phyloP scores from a whole-genome alignment of 2,888 invertebrate genomes.

The Ptychoptera albimana region DNA sequence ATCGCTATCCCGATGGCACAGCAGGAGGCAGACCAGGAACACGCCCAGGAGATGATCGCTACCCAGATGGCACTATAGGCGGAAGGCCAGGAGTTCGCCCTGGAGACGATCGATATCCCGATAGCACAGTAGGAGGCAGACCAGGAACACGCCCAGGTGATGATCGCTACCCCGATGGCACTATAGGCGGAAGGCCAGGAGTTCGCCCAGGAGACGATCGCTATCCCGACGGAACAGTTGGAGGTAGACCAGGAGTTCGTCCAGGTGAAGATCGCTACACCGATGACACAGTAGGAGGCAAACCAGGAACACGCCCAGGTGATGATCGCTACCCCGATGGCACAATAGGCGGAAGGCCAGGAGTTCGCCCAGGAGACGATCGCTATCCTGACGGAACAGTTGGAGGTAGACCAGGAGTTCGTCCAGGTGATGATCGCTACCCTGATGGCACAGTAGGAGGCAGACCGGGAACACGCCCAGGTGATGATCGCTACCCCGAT shows the following conservation, averaged over 20 bases:
- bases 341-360: neutral
- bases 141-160: slow-evolving; percentile 9
- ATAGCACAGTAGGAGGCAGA: slow-evolving; percentile 6
- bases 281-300: slow-evolving; percentile 3
- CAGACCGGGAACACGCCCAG: neutral
- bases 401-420: slow-evolving; percentile 4
- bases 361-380: neutral
- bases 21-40: slow-evolving; percentile 2
- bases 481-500: slow-evolving; percentile 1
- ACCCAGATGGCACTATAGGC: neutral
- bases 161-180: neutral
- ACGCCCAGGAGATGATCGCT: neutral
- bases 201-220: no score
- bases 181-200: no score
- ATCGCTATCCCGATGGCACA: slow-evolving; percentile 1
- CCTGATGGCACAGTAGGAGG: neutral
- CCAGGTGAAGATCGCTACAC: neutral
- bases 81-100: neutral
- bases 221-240: no score
- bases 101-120: slow-evolving; percentile 1
- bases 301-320: neutral
- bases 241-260: neutral
- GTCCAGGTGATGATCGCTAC: neutral
- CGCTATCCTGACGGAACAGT: neutral
- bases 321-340: neutral